Evolutionary conservation across 2,113 vertebrate species (phyloP).

Genomic region (Marmota flaviventris): DNA sequence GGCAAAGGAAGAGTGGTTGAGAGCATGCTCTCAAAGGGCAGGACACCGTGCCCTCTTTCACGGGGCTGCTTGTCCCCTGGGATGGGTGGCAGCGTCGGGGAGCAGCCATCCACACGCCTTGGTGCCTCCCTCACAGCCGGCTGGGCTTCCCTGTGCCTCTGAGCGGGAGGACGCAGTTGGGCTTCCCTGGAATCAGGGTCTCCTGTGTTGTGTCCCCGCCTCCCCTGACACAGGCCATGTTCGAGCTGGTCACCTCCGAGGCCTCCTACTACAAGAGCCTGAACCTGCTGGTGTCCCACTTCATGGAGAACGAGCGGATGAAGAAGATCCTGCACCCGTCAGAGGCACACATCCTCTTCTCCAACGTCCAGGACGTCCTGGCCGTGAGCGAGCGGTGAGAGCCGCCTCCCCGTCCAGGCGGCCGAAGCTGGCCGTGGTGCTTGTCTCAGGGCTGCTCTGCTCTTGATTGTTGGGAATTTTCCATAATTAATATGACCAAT

Average conservation of each 20-base stretch:
- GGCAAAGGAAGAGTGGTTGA: too few species aligned
- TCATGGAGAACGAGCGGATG: constrained; percentile 93
- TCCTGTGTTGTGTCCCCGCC: not conserved
- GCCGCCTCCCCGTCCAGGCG: fast-evolving
- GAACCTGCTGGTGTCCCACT: constrained; percentile 95
- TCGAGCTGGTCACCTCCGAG: constrained; percentile 97
- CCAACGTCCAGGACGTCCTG: constrained; percentile 97
- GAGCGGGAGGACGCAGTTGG: fast-evolving
- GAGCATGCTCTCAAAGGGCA: fast-evolving
- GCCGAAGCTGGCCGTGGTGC: fast-evolving
- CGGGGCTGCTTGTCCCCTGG: fast-evolving
- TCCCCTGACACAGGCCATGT: constrained; percentile 93
- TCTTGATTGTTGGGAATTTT: not conserved
- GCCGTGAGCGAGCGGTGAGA: constrained; percentile 95
- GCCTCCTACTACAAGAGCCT: constrained; percentile 98
- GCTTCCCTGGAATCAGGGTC: not conserved
- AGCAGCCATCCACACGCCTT: not conserved
- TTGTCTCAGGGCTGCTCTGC: fast-evolving
- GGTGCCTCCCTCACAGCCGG: fast-evolving
- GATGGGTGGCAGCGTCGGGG: not conserved
- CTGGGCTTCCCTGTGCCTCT: not conserved
- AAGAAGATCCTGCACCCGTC: constrained; percentile 94
- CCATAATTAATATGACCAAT: not conserved
- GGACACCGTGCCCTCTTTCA: fast-evolving
- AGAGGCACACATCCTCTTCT: constrained; percentile 97